Conservation (phyloP, 2,888 invertebrate species). For the Catocala nupta region DNA sequence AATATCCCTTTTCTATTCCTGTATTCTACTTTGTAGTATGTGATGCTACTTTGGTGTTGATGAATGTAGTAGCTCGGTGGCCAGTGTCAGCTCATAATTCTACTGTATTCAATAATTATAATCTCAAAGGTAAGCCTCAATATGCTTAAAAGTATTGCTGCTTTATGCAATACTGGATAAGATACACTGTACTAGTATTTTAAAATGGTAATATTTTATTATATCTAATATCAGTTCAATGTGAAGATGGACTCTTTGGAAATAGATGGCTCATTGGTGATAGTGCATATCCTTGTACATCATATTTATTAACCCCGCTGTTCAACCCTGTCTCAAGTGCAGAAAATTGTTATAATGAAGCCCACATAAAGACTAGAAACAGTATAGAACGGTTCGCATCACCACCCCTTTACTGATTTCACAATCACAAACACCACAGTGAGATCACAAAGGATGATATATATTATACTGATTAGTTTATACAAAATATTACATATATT, state of each 20-base stretch:
- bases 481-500: no score
- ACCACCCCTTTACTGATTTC: no score
- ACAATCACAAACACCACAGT: no score
- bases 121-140: constrained; percentile 6
- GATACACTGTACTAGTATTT: no score
- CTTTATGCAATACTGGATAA: not conserved
- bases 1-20: no score
- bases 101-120: constrained; percentile 19
- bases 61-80: constrained; percentile 35
- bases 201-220: no score
- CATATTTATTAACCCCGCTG: constrained; percentile 32
- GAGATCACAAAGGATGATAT: no score
- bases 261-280: constrained; percentile 38
- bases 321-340: constrained; percentile 21
- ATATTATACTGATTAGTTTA: no score
- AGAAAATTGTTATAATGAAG: constrained; percentile 32
- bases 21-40: no score
- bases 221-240: constrained; percentile 6
- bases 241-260: constrained; percentile 19
- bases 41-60: constrained; percentile 15
- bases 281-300: constrained; percentile 27
- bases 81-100: constrained; percentile 35
- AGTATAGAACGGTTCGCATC: constrained; percentile 27
- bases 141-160: not conserved
- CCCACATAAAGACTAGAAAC: constrained; percentile 33